Conservation (phyloP, 1,140 invertebrate species). For the Eulimnadia texana region DNA sequence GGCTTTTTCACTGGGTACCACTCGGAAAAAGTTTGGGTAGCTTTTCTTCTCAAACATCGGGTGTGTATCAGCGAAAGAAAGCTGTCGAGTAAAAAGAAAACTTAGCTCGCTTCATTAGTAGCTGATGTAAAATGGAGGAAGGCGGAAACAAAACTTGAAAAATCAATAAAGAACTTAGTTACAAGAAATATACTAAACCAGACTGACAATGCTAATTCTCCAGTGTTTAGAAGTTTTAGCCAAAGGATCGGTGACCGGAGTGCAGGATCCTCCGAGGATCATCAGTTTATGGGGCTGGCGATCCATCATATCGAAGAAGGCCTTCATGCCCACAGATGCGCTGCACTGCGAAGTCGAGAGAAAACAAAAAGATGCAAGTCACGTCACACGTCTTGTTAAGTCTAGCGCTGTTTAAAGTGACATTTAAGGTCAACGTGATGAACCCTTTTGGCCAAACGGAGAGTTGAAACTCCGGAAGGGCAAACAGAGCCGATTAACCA, state of each 20-base stretch:
- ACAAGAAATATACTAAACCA: background rate
- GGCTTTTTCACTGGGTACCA: slow-evolving; percentile 88
- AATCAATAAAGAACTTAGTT: background rate
- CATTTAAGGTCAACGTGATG: too few species aligned
- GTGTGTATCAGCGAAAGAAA: slow-evolving; percentile 96
- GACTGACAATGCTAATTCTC: slow-evolving; percentile 64
- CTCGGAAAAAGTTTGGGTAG: slow-evolving; percentile 91
- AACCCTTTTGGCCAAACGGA: too few species aligned
- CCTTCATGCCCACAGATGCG: slow-evolving; percentile 91
- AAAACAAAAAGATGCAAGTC: slow-evolving; percentile 15
- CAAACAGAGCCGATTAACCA: too few species aligned
- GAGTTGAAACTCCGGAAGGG: too few species aligned
- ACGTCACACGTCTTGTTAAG: too few species aligned
- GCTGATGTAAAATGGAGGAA: background rate
- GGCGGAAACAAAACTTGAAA: background rate
- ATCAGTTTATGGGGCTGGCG: slow-evolving; percentile 73
- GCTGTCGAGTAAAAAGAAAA: slow-evolving; percentile 36
- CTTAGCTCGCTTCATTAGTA: background rate
- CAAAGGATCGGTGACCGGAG: slow-evolving; percentile 90
- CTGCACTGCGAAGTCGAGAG: slow-evolving; percentile 63
- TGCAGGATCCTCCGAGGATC: slow-evolving; percentile 92
- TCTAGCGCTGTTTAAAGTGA: too few species aligned
- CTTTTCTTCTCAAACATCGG: slow-evolving; percentile 90
- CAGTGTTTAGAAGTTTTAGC: slow-evolving; percentile 94
- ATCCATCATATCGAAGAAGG: slow-evolving; percentile 98